These are phyloP conservation scores for Anas bahamensis DNA, from an alignment of 2,797 vertebrate species.

Conservation along the genomic window DNA sequence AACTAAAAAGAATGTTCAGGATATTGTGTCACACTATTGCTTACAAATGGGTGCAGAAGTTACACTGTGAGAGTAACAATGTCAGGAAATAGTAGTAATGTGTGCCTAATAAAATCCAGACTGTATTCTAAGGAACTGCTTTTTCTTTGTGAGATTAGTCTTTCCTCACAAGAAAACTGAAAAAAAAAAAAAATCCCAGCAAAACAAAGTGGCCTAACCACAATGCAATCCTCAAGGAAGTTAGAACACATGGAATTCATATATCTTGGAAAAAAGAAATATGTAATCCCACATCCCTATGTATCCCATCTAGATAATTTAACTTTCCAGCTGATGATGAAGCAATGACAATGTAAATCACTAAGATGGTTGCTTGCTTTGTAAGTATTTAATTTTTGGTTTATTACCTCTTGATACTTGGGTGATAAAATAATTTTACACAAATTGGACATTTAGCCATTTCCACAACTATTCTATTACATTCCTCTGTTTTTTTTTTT, in stretches of 20 bases:
- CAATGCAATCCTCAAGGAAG: background rate
- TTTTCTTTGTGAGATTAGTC: background rate
- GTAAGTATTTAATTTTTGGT: background rate
- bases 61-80: background rate
- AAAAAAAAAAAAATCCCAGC: background rate
- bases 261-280: background rate
- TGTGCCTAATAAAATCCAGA: conserved; percentile 9
- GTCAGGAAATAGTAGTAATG: conserved; percentile 25
- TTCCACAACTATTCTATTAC: background rate
- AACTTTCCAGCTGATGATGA: background rate
- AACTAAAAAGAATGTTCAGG: background rate
- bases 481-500: background rate
- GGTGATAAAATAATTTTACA: background rate
- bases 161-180: background rate
- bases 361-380: background rate
- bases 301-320: background rate
- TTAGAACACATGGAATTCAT: conserved; percentile 2
- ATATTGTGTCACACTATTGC: background rate
- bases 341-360: background rate
- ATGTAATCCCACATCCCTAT: background rate
- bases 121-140: background rate
- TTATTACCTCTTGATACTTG: background rate
- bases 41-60: background rate
- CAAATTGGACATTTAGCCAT: background rate
- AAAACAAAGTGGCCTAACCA: background rate